Base-by-base conservation (phyloP, 30 jellyfish, hydroid and myxozoan species). In the Phacellophora camtschatica region DNA sequence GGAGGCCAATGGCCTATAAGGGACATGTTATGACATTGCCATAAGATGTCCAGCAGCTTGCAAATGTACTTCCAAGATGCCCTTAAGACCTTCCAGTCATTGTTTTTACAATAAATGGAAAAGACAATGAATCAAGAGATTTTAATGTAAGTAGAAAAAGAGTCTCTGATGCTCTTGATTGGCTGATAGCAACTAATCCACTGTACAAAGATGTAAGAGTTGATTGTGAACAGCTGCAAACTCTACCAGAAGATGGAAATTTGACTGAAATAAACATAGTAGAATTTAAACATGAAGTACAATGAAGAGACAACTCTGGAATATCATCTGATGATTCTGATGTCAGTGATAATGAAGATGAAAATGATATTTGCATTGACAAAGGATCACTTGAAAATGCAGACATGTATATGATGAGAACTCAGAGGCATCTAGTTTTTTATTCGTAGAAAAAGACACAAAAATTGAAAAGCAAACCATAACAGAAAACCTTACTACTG, bases 141-240 rank as follows among this genome's bases (percentile, higher is more conserved):
- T 4, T 43, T 4, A 43, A 2, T 2, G 57, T 43, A 1, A 2
- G 57, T 1, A 1, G 57, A 2, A 2, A 43, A 43, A 5, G 1
- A 1, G 57, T 43, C 0, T 2, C 5, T 1, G 4, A 1, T 24
- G 88, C 95, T 18, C 46, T 83, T 23, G 82, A 56, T 5, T 83
- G 95, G 95, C 56, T 83, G 64, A 63, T 83, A 11, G 56, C 59
- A 2, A 68, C 69, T 19, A 68, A 82, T 61, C 81, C 80, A 27
- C 8, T 53, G 27, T 82, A 82, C 72, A 53, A 49, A 32, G 79
- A 66, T 2, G 28, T 81, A 25, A 50, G 15, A 25, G 66, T 81
- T 25, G 73, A 81, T 71, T 46, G 29, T 24, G 64, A 22, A 46
- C 15, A 24, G 5, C n/a, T 80, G 9, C 5, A 30, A 11, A 37